phyloP scores from a whole-genome alignment of 2,797 vertebrate species.

The Anguilla pacifica region DNA sequence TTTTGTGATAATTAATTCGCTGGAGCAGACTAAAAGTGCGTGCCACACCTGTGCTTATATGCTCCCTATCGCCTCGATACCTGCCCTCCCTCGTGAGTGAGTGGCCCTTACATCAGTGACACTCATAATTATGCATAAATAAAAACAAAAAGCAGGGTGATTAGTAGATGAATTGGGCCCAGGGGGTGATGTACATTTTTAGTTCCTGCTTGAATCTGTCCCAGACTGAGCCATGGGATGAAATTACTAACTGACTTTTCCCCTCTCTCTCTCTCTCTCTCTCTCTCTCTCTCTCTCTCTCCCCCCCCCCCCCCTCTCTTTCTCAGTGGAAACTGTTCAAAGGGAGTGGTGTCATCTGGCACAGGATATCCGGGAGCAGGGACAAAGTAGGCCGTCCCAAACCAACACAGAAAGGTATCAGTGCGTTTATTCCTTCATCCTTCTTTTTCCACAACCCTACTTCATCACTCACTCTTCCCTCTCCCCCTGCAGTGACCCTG shows the following conservation, averaged over 20 bases:
- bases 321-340: constrained; percentile 65
- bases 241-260: neutral
- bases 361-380: constrained; percentile 52
- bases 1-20: too few species aligned
- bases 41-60: too few species aligned
- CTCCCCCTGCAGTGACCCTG: constrained; percentile 53
- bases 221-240: neutral
- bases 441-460: neutral
- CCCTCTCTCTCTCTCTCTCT: neutral
- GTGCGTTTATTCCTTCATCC: neutral
- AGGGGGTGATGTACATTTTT: neutral
- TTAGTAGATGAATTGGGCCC: too few species aligned
- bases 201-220: neutral
- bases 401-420: constrained; percentile 56
- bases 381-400: constrained; percentile 28
- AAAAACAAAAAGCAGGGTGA: too few species aligned
- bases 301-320: neutral
- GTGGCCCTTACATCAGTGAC: too few species aligned
- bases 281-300: too few species aligned
- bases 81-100: too few species aligned
- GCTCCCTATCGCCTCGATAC: too few species aligned
- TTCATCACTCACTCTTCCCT: constrained; percentile 26
- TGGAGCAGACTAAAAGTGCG: too few species aligned
- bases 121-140: too few species aligned
- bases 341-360: constrained; percentile 59